phyloP scores from a whole-genome alignment of 2,888 invertebrate genomes.

The Synergus itoensis region DNA sequence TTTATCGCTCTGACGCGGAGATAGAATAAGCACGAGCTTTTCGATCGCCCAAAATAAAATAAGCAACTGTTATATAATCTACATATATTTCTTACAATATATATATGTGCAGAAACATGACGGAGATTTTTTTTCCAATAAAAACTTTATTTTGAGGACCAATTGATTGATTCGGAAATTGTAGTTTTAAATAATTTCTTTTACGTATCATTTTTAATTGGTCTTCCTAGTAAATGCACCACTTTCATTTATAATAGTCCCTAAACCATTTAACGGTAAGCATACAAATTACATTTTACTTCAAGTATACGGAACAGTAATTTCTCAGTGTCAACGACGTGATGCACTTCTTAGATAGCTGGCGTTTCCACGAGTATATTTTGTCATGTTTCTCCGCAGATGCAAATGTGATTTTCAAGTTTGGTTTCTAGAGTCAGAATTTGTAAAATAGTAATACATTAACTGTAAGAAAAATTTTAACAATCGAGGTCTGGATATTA shows the following conservation, averaged over 20 bases:
- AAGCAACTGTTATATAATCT: not conserved
- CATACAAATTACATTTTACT: not conserved
- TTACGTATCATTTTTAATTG: no score
- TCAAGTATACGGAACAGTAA: conserved; percentile 17
- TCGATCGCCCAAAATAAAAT: not conserved
- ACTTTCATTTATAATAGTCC: conserved; percentile 26
- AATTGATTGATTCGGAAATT: no score
- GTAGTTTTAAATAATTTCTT: no score
- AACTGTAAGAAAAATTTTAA: not conserved
- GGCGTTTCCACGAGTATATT: conserved; percentile 49
- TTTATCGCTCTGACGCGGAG: conserved; percentile 1
- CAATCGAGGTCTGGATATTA: not conserved
- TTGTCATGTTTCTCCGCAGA: conserved; percentile 51
- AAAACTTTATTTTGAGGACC: not conserved
- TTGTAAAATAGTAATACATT: not conserved
- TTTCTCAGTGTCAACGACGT: conserved; percentile 52
- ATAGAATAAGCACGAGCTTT: not conserved
- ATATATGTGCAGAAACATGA: not conserved
- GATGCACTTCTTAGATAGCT: conserved; percentile 56
- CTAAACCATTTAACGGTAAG: conserved; percentile 3
- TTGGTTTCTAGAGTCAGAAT: not conserved
- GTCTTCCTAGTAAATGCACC: not conserved
- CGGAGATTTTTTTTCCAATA: not conserved
- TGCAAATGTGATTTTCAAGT: not conserved
- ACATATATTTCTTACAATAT: not conserved